Conservation (phyloP, 2,888 invertebrate species). For the Antheraea assamensis region DNA sequence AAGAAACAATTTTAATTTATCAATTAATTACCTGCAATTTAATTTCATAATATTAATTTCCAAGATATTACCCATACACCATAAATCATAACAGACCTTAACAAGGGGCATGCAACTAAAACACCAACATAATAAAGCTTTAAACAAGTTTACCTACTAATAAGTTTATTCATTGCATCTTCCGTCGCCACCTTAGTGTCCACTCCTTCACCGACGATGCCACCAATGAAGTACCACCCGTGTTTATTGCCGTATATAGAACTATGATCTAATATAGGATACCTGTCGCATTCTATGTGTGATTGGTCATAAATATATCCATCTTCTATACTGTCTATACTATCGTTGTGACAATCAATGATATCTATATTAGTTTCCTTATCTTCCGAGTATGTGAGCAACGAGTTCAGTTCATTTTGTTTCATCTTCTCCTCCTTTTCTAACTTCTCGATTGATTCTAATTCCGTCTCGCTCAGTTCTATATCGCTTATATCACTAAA, state of each 20-base stretch:
- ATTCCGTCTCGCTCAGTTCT: slow-evolving; percentile 83
- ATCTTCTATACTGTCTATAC: slow-evolving; percentile 55
- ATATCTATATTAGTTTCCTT: slow-evolving; percentile 49
- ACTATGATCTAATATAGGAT: slow-evolving; percentile 83
- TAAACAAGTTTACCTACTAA: slow-evolving; percentile 87
- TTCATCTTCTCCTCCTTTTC: slow-evolving; percentile 74
- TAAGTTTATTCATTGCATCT: slow-evolving; percentile 88
- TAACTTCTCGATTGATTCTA: slow-evolving; percentile 82
- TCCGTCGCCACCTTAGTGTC: slow-evolving; percentile 85
- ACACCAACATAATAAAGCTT: slow-evolving; percentile 38
- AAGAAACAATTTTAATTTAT: too few relatives aligned
- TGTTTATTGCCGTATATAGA: slow-evolving; percentile 85
- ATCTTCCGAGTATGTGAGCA: slow-evolving; percentile 65
- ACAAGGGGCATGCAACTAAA: slow-evolving; percentile 31
- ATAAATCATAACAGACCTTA: neutral
- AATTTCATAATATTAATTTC: too few relatives aligned
- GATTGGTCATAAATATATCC: slow-evolving; percentile 71
- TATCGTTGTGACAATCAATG: slow-evolving; percentile 53
- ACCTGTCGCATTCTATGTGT: slow-evolving; percentile 79
- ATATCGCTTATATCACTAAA: slow-evolving; percentile 85
- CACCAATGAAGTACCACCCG: slow-evolving; percentile 94
- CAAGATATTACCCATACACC: too few relatives aligned
- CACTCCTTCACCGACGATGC: slow-evolving; percentile 87
- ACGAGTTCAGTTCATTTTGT: slow-evolving; percentile 68
- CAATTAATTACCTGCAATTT: too few relatives aligned